A percentile compares a stretch with the other conserved stretches of the same genome.
Evolutionary conservation across 2,888 invertebrate genomes (phyloP).

Genomic region (Xylota segnis): DNA sequence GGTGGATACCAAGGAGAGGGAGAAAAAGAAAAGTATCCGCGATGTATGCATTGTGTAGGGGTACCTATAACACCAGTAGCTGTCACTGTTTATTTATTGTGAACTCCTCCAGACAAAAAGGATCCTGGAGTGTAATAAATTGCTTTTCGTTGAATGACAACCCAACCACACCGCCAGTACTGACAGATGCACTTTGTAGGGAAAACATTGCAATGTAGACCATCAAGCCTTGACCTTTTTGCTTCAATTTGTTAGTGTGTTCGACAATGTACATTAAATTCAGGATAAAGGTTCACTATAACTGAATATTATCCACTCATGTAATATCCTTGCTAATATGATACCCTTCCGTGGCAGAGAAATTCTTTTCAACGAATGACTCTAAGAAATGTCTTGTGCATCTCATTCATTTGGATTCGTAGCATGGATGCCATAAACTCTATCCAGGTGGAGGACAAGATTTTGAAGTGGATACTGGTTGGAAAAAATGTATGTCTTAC

Average conservation of each 20-base stretch:
- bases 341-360: neutral
- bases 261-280: constrained; percentile 56
- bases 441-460: neutral
- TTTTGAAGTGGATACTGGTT: neutral
- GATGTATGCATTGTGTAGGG: constrained; percentile 11
- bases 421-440: neutral
- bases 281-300: constrained; percentile 23
- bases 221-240: constrained; percentile 62
- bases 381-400: constrained; percentile 4
- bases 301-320: constrained; percentile 13
- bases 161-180: constrained; percentile 35
- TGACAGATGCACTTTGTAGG: constrained; percentile 60
- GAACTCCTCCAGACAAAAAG: constrained; percentile 36
- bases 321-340: constrained; percentile 11
- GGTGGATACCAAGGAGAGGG: neutral
- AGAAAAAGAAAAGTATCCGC: constrained; percentile 40
- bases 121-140: constrained; percentile 63
- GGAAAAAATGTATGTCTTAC: neutral
- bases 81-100: constrained; percentile 74
- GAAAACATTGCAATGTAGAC: constrained; percentile 34
- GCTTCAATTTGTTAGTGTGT: constrained; percentile 9
- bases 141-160: constrained; percentile 52
- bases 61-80: constrained; percentile 39
- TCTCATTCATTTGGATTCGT: constrained; percentile 15
- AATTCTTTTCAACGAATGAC: constrained; percentile 8